Evolutionary conservation across 1,140 invertebrate species (phyloP), one percentile per base, ranked within the genome.

Genomic region (honey bee (Apis mellifera)): DNA sequence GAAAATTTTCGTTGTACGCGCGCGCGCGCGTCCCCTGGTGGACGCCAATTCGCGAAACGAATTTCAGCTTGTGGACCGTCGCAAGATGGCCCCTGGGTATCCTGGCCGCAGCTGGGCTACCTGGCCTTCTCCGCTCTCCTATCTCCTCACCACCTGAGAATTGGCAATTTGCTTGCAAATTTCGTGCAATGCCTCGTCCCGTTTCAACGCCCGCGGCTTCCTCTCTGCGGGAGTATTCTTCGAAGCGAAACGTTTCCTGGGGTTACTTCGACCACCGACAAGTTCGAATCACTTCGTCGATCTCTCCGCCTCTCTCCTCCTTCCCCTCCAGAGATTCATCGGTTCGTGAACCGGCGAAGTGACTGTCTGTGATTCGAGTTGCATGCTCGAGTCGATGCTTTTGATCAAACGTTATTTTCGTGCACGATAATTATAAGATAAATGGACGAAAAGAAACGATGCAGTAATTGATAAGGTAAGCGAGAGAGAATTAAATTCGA

Each of bases 131-230:
- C 84, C 80, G 70, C 62, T 66, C 72, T 76, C 87, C 84, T 89
- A 74, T 89, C 90, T 88, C 89, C 84, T 84, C 83, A 84, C 85
- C 86, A 89, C 86, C 90, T 92, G 90, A 90, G 90, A 93, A 94
- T 94, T 94, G 92, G 89, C 92, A 94, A 94, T 94, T 94, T 93
- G 92, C 92, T 94, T 94, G 93, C 92, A 94, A 94, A 94, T 93
- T 94, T 93, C 84, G 86, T 81, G 84, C 88, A 68, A 82, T 78
- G 78, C 57, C 32, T 69, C 83, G 77, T 71, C 60, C 48, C 66
- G 54, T 76, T 73, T 62, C 57, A 70, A 65, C 69, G 81, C 82
- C 78, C 50, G 79, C 84, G 85, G 80, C 84, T 23, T 17, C 68
- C 57, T 23, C 71, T 11, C 78, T 76, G 71, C 59, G 75, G 71